Conservation (phyloP, 2,888 invertebrate species). For the Danaus chrysippus region DNA sequence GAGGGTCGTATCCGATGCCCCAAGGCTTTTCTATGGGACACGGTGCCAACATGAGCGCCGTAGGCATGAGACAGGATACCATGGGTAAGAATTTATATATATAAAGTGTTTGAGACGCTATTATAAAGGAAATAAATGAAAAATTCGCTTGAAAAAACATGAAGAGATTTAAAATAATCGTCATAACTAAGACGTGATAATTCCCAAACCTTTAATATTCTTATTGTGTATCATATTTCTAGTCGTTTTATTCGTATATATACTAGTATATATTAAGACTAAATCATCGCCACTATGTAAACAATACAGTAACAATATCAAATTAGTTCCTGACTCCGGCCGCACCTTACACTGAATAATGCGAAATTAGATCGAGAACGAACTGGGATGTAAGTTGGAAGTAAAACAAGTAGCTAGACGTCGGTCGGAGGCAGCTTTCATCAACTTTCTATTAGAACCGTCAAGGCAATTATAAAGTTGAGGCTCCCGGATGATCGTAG, state of each 20-base stretch:
- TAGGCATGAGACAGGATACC: slow-evolving; percentile 86
- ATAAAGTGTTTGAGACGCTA: no score
- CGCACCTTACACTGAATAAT: slow-evolving; percentile 31
- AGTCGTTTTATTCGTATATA: no score
- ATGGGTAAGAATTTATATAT: slow-evolving; percentile 58
- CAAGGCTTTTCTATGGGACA: slow-evolving; percentile 98
- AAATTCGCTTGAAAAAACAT: no score
- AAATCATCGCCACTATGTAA: neutral
- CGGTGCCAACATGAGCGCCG: slow-evolving; percentile 94
- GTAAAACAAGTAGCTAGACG: slow-evolving; percentile 61
- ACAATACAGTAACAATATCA: slow-evolving; percentile 1
- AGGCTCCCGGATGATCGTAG: slow-evolving; percentile 55
- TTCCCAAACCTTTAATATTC: no score
- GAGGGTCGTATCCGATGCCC: slow-evolving; percentile 95
- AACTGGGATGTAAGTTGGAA: slow-evolving; percentile 65
- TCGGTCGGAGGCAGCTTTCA: slow-evolving; percentile 61
- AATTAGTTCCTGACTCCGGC: neutral
- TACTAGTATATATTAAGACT: no score
- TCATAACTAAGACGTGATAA: no score
- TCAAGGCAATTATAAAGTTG: slow-evolving; percentile 76
- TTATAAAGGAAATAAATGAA: no score
- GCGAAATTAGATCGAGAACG: slow-evolving; percentile 37
- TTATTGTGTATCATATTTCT: no score
- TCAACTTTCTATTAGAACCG: slow-evolving; percentile 73
- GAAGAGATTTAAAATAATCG: no score